These are phyloP conservation scores for Trilocha varians DNA, from an alignment of 2,888 invertebrate species.

Conservation along the genomic window DNA sequence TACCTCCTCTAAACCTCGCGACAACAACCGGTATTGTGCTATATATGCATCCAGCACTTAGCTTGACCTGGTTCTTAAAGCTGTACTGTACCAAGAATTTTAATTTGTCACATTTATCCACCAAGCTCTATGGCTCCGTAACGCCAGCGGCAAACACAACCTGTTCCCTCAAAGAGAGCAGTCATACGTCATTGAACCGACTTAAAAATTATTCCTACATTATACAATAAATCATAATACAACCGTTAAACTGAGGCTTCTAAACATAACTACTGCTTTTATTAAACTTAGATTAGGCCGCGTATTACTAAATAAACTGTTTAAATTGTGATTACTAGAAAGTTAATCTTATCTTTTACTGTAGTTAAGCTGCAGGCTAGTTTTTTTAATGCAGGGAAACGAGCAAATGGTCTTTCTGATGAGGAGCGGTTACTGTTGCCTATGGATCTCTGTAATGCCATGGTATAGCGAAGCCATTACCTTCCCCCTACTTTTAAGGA, in stretches of 20 bases:
- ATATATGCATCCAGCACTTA: too few species aligned
- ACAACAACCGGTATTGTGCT: too few species aligned
- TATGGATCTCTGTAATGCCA: too few species aligned
- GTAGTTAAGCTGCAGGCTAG: neutral
- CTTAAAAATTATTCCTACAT: conserved; percentile 65
- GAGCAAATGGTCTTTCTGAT: too few species aligned
- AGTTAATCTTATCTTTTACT: conserved; percentile 10
- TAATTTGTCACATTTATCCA: neutral
- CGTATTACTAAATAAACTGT: conserved; percentile 10
- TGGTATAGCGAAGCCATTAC: too few species aligned
- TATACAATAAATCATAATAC: conserved; percentile 72
- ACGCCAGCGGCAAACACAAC: conserved; percentile 58
- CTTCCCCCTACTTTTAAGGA: too few species aligned
- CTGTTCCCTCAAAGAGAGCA: conserved; percentile 48
- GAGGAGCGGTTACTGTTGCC: too few species aligned
- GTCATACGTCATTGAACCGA: conserved; percentile 65
- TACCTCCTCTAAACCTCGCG: too few species aligned
- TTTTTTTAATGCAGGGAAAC: too few species aligned
- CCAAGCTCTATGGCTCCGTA: conserved; percentile 27
- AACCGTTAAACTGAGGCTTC: conserved; percentile 66
- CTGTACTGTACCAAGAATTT: too few species aligned
- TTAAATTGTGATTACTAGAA: conserved; percentile 18
- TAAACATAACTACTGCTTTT: conserved; percentile 61
- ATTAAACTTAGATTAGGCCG: conserved; percentile 62
- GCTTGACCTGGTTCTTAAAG: too few species aligned